phyloP scores from a whole-genome alignment of 2,888 invertebrate species.

The Drosophila subquinaria region DNA sequence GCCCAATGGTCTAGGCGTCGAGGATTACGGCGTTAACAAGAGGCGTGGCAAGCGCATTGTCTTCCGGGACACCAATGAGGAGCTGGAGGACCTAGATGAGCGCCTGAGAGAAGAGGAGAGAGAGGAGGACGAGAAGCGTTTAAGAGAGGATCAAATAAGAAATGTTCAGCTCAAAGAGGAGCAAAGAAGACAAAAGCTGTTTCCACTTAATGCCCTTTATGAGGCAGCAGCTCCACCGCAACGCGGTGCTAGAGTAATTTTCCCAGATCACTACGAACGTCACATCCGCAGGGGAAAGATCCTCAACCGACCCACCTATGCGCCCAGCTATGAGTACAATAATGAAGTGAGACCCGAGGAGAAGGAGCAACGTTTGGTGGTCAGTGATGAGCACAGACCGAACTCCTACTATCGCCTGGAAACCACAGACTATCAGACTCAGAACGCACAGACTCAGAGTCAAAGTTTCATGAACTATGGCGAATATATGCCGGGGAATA shows the following conservation, averaged over 20 bases:
- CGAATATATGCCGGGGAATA: conserved; percentile 59
- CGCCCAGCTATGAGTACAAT: conserved; percentile 63
- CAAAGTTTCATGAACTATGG: conserved; percentile 55
- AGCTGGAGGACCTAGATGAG: conserved; percentile 48
- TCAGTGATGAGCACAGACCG: conserved; percentile 68
- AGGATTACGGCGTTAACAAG: conserved; percentile 46
- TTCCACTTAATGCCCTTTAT: conserved; percentile 58
- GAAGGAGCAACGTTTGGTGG: conserved; percentile 66
- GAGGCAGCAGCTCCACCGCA: conserved; percentile 71
- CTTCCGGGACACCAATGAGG: conserved; percentile 66
- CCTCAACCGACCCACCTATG: conserved; percentile 78
- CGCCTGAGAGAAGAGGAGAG: conserved; percentile 19
- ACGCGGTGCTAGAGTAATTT: conserved; percentile 84
- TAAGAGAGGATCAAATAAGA: conserved; percentile 33
- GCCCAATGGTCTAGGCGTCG: conserved; percentile 57
- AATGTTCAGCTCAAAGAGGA: conserved; percentile 24
- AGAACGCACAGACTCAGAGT: conserved; percentile 13
- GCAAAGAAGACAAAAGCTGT: conserved; percentile 28
- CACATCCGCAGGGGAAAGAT: conserved; percentile 82
- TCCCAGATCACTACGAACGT: conserved; percentile 86
- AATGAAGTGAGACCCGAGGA: conserved; percentile 27
- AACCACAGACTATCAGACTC: conserved; percentile 26
- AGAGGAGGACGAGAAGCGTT: conserved; percentile 21
- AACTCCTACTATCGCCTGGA: conserved; percentile 60
- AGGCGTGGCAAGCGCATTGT: conserved; percentile 67